Base-by-base conservation (phyloP, 2,797 vertebrate genomes). In the Acanthopagrus latus region DNA sequence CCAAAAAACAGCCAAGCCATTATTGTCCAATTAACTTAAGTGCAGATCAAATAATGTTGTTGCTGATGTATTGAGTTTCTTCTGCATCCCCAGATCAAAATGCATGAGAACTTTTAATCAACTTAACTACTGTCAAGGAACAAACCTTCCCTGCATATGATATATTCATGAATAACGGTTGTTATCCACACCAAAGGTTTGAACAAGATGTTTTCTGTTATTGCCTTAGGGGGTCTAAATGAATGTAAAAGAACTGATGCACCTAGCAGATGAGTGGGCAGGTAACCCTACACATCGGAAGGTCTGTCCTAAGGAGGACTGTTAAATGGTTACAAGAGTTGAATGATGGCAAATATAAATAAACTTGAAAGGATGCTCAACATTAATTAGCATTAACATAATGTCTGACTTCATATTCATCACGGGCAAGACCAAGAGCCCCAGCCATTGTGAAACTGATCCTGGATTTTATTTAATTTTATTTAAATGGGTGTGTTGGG, bases 161-260 rank as follows among this genome's bases (percentile, higher is more conserved):
- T 87, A 69, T 73, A 83, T 92, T 92, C 89, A 92, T 90, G 92
- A 92, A 91, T 2, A 83, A 94, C 89, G 91, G 90, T 91, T 91
- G 86, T 95, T 95, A 93, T 95, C 95, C 94, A 96, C 94, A 97
- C 96, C 95, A 97, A 97, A 97, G 95, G 92, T 47, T 90, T 91
- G 93, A 93, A 95, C 89, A 93, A 94, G 85, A 92, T 89, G 8
- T 85, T 93, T 95, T 95, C 82, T 95, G 80, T 89, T 75, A 78
- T 75, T 88, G 89, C 90, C 88, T 92, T 93, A 89, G 89, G 74
- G 55, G 86, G 74, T 89, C 63, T 71, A 94, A 86, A 94, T 98
- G 97, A 99, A 99, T 99, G 97, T 98, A 97, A 93, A 94, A 93
- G 95, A 93, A 68, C 91, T 91, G 93, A 95, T 95, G 94, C 93